These are phyloP conservation scores for Drosophila busckii DNA, from an alignment of 1,140 invertebrate genomes.

Conservation along the genomic window DNA sequence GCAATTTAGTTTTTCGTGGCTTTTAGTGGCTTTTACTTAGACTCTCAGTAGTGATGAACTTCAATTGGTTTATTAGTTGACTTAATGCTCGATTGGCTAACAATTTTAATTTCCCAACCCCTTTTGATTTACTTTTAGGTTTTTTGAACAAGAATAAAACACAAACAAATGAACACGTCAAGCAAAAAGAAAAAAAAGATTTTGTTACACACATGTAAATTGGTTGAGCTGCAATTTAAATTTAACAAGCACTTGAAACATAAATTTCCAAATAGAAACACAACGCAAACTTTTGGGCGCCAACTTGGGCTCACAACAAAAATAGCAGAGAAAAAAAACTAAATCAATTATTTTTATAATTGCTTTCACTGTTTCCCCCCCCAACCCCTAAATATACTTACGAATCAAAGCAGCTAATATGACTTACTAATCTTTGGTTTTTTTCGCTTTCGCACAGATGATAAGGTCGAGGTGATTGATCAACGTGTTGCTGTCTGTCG, in stretches of 20 bases:
- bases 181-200: conserved; percentile 25
- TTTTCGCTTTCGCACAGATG: conserved; percentile 82
- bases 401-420: conserved; percentile 16
- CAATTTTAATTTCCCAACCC: conserved; percentile 7
- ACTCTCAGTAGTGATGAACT: conserved; percentile 47
- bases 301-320: conserved; percentile 11
- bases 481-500: conserved; percentile 96
- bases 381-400: background rate
- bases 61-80: conserved; percentile 43
- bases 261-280: too few relatives aligned
- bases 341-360: conserved; percentile 46
- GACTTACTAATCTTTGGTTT: conserved; percentile 23
- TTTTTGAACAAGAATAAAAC: conserved; percentile 45
- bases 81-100: conserved; percentile 42
- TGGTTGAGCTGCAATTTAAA: conserved; percentile 9
- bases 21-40: conserved; percentile 54
- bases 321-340: conserved; percentile 10
- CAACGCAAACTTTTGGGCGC: conserved; percentile 29
- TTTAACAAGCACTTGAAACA: too few relatives aligned
- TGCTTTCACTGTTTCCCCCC: conserved; percentile 62
- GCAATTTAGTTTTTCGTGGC: conserved; percentile 26
- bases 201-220: conserved; percentile 21
- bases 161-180: conserved; percentile 64
- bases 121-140: conserved; percentile 8
- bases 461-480: conserved; percentile 94